A percentile compares a stretch with the other conserved stretches of the same genome.
Evolutionary conservation across 2,888 invertebrate species (phyloP).

Genomic region (Salpingus planirostris): DNA sequence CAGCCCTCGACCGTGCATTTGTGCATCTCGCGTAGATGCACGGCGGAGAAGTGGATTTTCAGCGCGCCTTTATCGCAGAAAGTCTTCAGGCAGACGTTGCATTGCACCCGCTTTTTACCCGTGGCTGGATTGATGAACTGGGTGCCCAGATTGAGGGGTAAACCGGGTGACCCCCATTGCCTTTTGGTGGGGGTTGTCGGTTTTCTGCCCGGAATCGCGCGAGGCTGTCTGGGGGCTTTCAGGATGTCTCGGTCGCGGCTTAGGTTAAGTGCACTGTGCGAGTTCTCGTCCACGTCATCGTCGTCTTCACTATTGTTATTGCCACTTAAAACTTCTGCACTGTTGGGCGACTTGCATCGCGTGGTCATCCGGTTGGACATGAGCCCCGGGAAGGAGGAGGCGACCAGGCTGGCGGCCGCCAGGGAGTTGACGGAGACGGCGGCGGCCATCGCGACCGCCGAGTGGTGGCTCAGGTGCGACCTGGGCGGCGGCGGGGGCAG

Average conservation of each 20-base stretch:
- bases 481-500: conserved; percentile 51
- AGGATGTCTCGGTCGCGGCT: conserved; percentile 47
- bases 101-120: conserved; percentile 94
- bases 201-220: conserved; percentile 49
- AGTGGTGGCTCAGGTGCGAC: conserved; percentile 54
- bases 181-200: conserved; percentile 68
- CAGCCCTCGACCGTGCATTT: conserved; percentile 98
- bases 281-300: conserved; percentile 52
- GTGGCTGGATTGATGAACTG: conserved; percentile 88
- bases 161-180: conserved; percentile 66
- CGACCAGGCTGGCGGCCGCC: conserved; percentile 52
- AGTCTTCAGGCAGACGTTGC: conserved; percentile 96
- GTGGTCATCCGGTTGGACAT: conserved; percentile 47
- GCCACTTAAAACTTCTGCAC: conserved; percentile 36
- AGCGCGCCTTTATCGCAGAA: conserved; percentile 99
- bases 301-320: conserved; percentile 46
- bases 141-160: conserved; percentile 76
- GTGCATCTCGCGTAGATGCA: conserved; percentile 98
- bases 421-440: conserved; percentile 33
- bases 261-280: conserved; percentile 55
- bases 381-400: conserved; percentile 52
- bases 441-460: conserved; percentile 57
- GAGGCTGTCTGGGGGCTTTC: conserved; percentile 40
- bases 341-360: conserved; percentile 45
- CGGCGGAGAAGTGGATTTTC: conserved; percentile 98